These are phyloP conservation scores for Phalacrocorax carbo DNA, from an alignment of 2,113 vertebrate species.

Conservation along the genomic window DNA sequence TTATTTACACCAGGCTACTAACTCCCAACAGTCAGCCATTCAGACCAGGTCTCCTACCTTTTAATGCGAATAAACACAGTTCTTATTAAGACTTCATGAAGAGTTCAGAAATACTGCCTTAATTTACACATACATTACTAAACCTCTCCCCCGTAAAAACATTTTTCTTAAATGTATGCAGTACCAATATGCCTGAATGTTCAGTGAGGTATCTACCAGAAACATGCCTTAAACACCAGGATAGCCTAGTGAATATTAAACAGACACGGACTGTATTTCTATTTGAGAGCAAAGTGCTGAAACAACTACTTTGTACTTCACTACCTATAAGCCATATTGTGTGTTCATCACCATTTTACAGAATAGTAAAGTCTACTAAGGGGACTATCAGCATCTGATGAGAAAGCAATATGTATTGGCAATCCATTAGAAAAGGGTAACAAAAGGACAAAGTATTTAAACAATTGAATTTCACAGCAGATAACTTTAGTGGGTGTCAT, in stretches of 20 bases:
- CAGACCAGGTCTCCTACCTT: background rate
- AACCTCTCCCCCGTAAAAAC: background rate
- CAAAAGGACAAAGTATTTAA: conserved; percentile 60
- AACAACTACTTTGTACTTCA: conserved; percentile 44
- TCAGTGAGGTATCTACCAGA: background rate
- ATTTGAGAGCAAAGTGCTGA: conserved; percentile 32
- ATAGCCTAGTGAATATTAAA: background rate
- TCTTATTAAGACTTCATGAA: background rate
- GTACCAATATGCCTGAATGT: background rate
- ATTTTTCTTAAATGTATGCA: background rate
- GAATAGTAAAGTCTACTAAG: conserved; percentile 37
- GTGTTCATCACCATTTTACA: conserved; percentile 26
- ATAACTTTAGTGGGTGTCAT: conserved; percentile 50
- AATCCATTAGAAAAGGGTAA: conserved; percentile 64
- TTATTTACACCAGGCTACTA: background rate
- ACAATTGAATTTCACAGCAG: conserved; percentile 48
- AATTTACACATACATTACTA: background rate
- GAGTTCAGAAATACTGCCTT: background rate
- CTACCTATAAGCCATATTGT: conserved; percentile 1
- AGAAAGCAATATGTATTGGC: conserved; percentile 61
- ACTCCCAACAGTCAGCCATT: background rate
- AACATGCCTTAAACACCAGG: background rate
- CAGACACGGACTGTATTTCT: background rate
- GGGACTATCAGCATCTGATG: conserved; percentile 61
- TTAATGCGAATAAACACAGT: background rate